Evolutionary conservation across 2,113 vertebrate genomes (phyloP).

Genomic region (Chunga burmeisteri): DNA sequence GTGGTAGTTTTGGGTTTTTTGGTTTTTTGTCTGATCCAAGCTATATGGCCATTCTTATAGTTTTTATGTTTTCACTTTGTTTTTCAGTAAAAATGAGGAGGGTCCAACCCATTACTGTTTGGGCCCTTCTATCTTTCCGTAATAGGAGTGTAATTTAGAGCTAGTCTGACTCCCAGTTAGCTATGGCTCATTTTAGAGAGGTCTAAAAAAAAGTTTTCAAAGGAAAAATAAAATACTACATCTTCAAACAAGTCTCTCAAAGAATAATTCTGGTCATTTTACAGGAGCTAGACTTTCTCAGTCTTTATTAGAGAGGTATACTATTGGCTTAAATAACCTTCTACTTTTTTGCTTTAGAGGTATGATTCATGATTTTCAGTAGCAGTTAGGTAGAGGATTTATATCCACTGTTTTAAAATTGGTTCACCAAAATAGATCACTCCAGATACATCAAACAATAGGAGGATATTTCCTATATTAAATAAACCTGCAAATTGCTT

Average conservation of each 20-base stretch:
- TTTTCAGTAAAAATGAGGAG: background rate
- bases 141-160: background rate
- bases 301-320: background rate
- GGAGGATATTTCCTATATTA: background rate
- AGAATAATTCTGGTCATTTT: background rate
- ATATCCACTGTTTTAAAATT: background rate
- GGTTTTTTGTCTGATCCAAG: background rate
- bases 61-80: background rate
- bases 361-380: background rate
- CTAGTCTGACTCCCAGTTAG: background rate
- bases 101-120: background rate
- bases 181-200: background rate
- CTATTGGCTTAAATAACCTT: background rate
- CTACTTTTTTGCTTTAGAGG: background rate
- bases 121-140: background rate
- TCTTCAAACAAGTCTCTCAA: background rate
- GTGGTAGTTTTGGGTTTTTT: background rate
- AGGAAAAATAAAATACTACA: background rate
- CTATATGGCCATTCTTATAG: background rate
- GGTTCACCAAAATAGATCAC: background rate
- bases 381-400: background rate
- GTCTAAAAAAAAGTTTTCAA: background rate
- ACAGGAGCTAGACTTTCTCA: background rate
- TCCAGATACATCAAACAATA: background rate
- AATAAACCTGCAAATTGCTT: background rate